Base-by-base conservation (phyloP, 2,888 invertebrate genomes). In the Drosophila falleni region DNA sequence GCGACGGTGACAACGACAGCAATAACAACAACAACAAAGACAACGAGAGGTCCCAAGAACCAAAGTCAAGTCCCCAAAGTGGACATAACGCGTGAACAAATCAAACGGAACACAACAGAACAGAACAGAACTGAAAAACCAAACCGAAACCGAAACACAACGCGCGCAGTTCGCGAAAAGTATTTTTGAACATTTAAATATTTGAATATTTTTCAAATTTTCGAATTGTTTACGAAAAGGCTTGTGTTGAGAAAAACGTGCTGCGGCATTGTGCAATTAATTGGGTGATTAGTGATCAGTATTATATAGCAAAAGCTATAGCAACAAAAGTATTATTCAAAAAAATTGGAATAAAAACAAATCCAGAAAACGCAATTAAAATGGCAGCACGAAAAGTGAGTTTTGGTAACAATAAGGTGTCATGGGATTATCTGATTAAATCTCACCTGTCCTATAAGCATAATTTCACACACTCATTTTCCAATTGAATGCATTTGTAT, bases 301-400 rank as follows among this genome's bases (percentile, higher is more conserved):
- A 83, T 83, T 74, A 74, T 64, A 53, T 60, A 60, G 54, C 54
- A 19, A 31, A 8, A 55, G 42, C 42, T 46, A 56, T 46, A 56
- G 35, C 15, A 35, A 56, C 9, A 41, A 56, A 74, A 71, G 64
- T 78, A 77, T 73, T 73, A 62, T 46, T 50, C 5, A 16, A 53
- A 50, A 9, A n/a, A 29, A 46, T 23, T 23, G 2, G 23, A 23
- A 29, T 29, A 29, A 35, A 31, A 13, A 16, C 35, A 44, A 8
- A 16, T 16, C 13, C 15, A 23, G 60, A 53, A 42, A 37, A 8
- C 46, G 11, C 15, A 16, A 33, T 54, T 62, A 81, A 80, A 73
- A 90, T 90, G 90, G 89, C 90, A 70, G 74, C 90, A 74, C 75
- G 80, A 75, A 90, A 89, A 82, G 90, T 90, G 78, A 90, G 90